phyloP scores from a whole-genome alignment of 2,113 vertebrate species.

The Salvelinus alpinus region DNA sequence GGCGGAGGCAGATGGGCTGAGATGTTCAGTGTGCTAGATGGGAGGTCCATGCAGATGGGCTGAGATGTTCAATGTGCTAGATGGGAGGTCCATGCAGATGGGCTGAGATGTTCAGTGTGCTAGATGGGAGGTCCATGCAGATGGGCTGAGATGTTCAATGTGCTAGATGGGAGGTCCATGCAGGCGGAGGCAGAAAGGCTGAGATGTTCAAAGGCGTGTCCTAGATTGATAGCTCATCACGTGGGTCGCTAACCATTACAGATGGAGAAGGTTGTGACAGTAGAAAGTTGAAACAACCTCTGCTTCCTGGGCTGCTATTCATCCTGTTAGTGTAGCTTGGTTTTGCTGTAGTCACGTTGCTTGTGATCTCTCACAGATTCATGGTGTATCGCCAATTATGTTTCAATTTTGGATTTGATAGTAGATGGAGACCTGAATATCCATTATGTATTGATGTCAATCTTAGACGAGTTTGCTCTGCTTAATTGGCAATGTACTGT shows the following conservation, averaged over 20 bases:
- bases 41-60: no score
- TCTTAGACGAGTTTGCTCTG: neutral
- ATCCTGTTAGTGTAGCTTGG: slow-evolving; percentile 13
- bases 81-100: no score
- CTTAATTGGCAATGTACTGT: neutral
- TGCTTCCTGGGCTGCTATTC: slow-evolving; percentile 17
- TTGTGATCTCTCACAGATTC: neutral
- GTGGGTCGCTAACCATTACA: slow-evolving; percentile 50
- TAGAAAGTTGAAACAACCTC: slow-evolving; percentile 25
- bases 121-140: no score
- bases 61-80: no score
- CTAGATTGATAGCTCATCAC: slow-evolving; percentile 47
- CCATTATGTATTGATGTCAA: neutral
- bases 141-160: no score
- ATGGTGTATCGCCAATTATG: neutral
- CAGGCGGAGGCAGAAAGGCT: no score
- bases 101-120: no score
- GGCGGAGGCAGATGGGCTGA: no score
- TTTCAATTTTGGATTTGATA: neutral
- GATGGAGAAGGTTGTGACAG: slow-evolving; percentile 44
- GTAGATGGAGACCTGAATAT: neutral
- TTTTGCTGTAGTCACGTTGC: neutral
- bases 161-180: no score
- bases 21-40: no score
- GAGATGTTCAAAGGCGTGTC: slow-evolving; percentile 30